Evolutionary conservation across 2,888 invertebrate genomes (phyloP).

Genomic region (Sinhomidia bicolor): DNA sequence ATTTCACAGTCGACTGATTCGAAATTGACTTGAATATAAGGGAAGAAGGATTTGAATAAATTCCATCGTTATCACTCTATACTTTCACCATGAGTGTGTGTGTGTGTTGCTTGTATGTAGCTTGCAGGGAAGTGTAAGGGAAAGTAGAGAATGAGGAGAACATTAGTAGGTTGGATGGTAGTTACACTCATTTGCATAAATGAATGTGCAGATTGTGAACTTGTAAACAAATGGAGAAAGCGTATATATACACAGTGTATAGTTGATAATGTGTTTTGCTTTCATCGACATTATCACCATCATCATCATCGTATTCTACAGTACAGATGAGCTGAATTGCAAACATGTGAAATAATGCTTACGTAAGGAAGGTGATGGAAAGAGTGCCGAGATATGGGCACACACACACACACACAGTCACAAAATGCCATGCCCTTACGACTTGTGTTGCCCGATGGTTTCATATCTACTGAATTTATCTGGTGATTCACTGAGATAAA

Average conservation of each 20-base stretch:
- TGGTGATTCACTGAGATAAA: slow-evolving; percentile 27
- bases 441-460: not conserved
- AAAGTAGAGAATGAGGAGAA: not conserved
- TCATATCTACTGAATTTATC: slow-evolving; percentile 26
- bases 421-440: not conserved
- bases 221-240: slow-evolving; percentile 63
- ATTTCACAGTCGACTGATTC: slow-evolving; percentile 52
- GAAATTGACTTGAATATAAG: slow-evolving; percentile 54
- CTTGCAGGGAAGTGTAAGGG: slow-evolving; percentile 16
- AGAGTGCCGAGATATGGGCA: slow-evolving; percentile 12
- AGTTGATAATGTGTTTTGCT: slow-evolving; percentile 62
- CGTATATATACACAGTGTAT: no score
- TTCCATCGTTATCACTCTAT: slow-evolving; percentile 2
- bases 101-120: no score
- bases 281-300: slow-evolving; percentile 25
- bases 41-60: slow-evolving; percentile 49
- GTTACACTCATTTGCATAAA: slow-evolving; percentile 68
- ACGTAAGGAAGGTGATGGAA: slow-evolving; percentile 4
- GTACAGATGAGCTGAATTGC: slow-evolving; percentile 29
- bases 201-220: slow-evolving; percentile 48
- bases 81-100: no score
- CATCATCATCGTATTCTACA: slow-evolving; percentile 42
- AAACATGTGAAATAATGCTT: not conserved
- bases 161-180: not conserved
- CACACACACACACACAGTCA: no score